Percentiles rank a stretch among this genome's conserved stretches.
Conservation (phyloP, 2,888 invertebrate species). For the Dynastes maya region DNA sequence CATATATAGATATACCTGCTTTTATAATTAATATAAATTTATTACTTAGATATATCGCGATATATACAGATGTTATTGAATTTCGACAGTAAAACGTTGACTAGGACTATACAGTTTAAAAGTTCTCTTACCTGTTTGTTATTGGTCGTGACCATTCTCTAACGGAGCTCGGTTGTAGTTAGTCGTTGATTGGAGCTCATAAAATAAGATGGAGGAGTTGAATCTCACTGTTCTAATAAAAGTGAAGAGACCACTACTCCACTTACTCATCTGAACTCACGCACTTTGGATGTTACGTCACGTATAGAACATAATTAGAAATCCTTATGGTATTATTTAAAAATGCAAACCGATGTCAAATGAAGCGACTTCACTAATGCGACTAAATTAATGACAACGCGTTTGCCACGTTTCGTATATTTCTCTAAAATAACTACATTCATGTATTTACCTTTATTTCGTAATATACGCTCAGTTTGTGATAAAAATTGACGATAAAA, state of each 20-base stretch:
- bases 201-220: slow-evolving; percentile 69
- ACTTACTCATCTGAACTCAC: slow-evolving; percentile 63
- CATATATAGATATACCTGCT: slow-evolving; percentile 1
- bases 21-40: neutral
- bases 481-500: slow-evolving; percentile 43
- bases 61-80: too few relatives aligned
- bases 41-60: neutral
- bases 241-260: slow-evolving; percentile 71
- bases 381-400: slow-evolving; percentile 23
- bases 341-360: neutral
- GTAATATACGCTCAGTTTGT: slow-evolving; percentile 32
- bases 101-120: too few relatives aligned
- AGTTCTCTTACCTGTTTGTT: neutral
- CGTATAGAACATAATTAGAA: too few relatives aligned
- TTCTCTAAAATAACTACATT: slow-evolving; percentile 44
- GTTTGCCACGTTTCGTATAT: slow-evolving; percentile 29
- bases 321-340: neutral
- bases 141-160: neutral
- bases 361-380: neutral
- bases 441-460: slow-evolving; percentile 39
- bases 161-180: neutral
- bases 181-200: slow-evolving; percentile 38
- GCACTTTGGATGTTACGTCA: too few relatives aligned
- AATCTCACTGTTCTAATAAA: slow-evolving; percentile 68
- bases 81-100: too few relatives aligned